Percentiles rank a stretch among this genome's conserved stretches.
phyloP scores from a whole-genome alignment of 2,888 invertebrate genomes.

The Standfussiana lucernea region DNA sequence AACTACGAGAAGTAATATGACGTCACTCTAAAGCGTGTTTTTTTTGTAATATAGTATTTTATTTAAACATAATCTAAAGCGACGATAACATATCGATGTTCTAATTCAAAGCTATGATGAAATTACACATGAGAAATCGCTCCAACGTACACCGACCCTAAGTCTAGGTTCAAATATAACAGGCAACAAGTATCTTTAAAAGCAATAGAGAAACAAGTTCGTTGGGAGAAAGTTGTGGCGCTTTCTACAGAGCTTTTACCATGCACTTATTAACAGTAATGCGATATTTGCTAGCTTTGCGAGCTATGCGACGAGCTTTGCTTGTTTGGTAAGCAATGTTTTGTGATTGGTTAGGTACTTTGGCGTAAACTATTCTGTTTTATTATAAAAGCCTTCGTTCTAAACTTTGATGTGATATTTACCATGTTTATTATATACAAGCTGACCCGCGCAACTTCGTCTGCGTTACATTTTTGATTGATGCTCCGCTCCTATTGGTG shows the following conservation, averaged over 20 bases:
- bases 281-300: slow-evolving; percentile 39
- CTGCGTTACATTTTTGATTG: too few species aligned
- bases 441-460: too few species aligned
- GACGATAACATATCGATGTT: neutral
- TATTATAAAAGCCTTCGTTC: neutral
- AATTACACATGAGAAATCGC: slow-evolving; percentile 2
- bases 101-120: neutral
- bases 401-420: neutral
- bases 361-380: neutral
- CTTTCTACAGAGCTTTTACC: slow-evolving; percentile 71
- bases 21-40: too few species aligned
- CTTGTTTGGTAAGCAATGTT: neutral
- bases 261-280: slow-evolving; percentile 53
- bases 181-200: slow-evolving; percentile 38
- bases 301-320: neutral
- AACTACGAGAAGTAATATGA: too few species aligned
- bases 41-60: too few species aligned
- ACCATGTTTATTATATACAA: neutral
- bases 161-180: slow-evolving; percentile 56
- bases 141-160: slow-evolving; percentile 10
- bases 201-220: slow-evolving; percentile 72
- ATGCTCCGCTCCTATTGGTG: too few species aligned
- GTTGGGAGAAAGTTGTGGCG: slow-evolving; percentile 75
- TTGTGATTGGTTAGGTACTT: neutral
- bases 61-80: too few species aligned